phyloP scores from a whole-genome alignment of 2,113 vertebrate species.

The Asarcornis scutulata region DNA sequence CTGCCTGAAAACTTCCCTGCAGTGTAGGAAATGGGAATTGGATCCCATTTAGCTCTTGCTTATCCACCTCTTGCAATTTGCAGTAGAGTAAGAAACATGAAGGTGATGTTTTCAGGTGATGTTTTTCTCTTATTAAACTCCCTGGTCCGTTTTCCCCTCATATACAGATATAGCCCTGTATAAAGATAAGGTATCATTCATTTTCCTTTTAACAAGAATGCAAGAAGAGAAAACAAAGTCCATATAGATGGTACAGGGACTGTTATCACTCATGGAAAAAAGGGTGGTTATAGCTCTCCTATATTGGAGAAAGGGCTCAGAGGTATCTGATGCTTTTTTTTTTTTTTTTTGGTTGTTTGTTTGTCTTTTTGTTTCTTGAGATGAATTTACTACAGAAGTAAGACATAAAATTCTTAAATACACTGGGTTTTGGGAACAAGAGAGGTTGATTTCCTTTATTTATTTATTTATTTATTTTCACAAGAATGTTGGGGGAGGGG shows the following conservation, averaged over 20 bases:
- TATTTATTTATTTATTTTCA: no score
- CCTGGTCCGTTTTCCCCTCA: neutral
- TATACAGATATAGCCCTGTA: neutral
- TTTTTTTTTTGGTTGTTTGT: neutral
- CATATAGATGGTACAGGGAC: neutral
- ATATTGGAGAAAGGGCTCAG: neutral
- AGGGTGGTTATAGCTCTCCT: neutral
- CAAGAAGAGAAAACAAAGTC: neutral
- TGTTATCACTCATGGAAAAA: neutral
- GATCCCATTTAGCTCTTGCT: neutral
- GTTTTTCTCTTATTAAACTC: neutral
- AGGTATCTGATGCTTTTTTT: neutral
- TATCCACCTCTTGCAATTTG: neutral
- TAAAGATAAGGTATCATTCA: neutral
- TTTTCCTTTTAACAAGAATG: neutral
- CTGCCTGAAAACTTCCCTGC: neutral
- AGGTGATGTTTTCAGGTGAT: neutral
- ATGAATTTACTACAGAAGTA: neutral
- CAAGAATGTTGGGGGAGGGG: neutral
- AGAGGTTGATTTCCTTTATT: neutral
- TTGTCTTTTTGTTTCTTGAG: neutral
- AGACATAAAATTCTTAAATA: neutral
- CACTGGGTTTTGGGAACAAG: neutral
- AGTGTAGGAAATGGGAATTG: neutral
- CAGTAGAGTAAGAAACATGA: neutral